These are phyloP conservation scores for Caenorhabditis elegans DNA, from an alignment of 1,140 invertebrate species.

Conservation along the genomic window WBcel235 BX284606.5:2267001-2267500, in stretches of 20 bases:
- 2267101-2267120: not conserved
- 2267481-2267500: not conserved
- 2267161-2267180: not conserved
- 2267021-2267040: no score
- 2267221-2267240: no score
- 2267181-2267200: no score
- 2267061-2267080: conserved; percentile 13
- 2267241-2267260: no score
- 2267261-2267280: no score
- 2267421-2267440: conserved; percentile 30
- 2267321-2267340: no score
- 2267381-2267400: conserved; percentile 26
- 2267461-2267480: not conserved
- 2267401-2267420: conserved; percentile 30
- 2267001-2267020: conserved; percentile 14
- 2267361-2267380: conserved; percentile 30
- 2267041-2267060: conserved; percentile 13
- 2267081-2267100: not conserved
- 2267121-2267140: conserved; percentile 5
- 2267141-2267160: not conserved
- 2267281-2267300: no score
- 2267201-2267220: no score
- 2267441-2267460: conserved; percentile 11
- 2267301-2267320: no score
- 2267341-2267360: not conserved